phyloP scores from a whole-genome alignment of 2,797 vertebrate genomes.

The Streptopelia turtur region DNA sequence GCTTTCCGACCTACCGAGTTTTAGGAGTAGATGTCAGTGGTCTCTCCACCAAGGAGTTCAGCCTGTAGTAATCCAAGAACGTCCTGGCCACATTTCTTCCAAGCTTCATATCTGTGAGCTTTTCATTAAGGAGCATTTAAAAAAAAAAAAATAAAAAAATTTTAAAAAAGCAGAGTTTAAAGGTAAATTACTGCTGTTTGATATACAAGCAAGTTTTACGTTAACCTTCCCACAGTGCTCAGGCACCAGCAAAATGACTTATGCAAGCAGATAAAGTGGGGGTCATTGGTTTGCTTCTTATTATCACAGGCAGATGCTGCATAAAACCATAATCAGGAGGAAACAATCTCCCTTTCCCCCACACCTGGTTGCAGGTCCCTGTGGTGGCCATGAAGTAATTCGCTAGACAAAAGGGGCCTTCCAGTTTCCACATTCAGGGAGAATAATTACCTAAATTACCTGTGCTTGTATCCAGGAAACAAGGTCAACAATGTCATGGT shows the following conservation, averaged over 20 bases:
- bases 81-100: constrained; percentile 95
- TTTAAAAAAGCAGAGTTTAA: not conserved
- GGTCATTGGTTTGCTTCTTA: constrained; percentile 25
- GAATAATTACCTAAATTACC: not conserved
- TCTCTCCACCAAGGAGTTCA: constrained; percentile 85
- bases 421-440: not conserved
- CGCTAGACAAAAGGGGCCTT: not conserved
- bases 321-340: not conserved
- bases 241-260: constrained; percentile 39
- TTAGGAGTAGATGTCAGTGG: constrained; percentile 74
- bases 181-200: constrained; percentile 29
- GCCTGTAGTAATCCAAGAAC: constrained; percentile 96
- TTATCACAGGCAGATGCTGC: not conserved
- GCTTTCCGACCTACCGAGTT: constrained; percentile 71
- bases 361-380: not conserved
- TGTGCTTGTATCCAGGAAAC: not conserved
- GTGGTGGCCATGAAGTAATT: not conserved
- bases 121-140: constrained; percentile 79
- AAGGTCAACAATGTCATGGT: not conserved
- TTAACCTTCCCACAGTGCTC: constrained; percentile 1
- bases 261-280: not conserved
- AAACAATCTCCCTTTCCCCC: not conserved
- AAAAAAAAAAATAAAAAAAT: not conserved
- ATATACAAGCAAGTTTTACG: constrained; percentile 38
- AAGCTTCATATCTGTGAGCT: constrained; percentile 91